Base-by-base conservation (phyloP, 2,888 invertebrate genomes). In the Chromoteleia sp. region DNA sequence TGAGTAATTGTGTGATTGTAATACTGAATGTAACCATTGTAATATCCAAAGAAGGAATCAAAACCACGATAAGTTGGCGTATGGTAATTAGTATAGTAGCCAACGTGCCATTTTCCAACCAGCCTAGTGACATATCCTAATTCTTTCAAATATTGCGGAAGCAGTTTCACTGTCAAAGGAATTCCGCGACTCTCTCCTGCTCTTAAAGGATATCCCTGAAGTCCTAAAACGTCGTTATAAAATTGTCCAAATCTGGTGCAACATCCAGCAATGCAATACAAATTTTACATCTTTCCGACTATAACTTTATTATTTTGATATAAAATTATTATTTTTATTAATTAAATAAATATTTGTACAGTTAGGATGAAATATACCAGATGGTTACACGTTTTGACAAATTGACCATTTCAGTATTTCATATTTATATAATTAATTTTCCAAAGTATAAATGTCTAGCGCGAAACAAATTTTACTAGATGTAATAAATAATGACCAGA, bases 21-120 rank as follows among this genome's bases (percentile, higher is more conserved):
- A 88, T 98, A 98, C 89, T 97, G 96, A 73, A 96, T 94, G 83
- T 94, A 95, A 0, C 96, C 97, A 77, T 95, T 95, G 93, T 96
- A 96, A 89, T 97, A 97, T 0, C 98, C 98, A 88, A 94, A 96
- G 89, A 97, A 97, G 3, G 94, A 93, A 85, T 96, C 95, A 87
- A 96, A 98, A 2, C 97, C 97, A 33, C 97, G 93, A 78, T 92
- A 92, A 0, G 94, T 94, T 0, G 97, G 97, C 4, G 96, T 94
- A 88, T 94, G 95, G 81, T 93, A 92, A 58, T 91, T 86, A 5
- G 91, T 88, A 78, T 91, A 92, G 87, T 93, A 93, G 1, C 94
- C 94, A 43, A 94, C 87, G 83, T 94, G 94, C 94, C 94, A 94
- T 91, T 94, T 94, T 39, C 94, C 94, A 10, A 94, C 91, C 1